Conservation (phyloP, 2,797 vertebrate genomes). For the Naso thynnoides region DNA sequence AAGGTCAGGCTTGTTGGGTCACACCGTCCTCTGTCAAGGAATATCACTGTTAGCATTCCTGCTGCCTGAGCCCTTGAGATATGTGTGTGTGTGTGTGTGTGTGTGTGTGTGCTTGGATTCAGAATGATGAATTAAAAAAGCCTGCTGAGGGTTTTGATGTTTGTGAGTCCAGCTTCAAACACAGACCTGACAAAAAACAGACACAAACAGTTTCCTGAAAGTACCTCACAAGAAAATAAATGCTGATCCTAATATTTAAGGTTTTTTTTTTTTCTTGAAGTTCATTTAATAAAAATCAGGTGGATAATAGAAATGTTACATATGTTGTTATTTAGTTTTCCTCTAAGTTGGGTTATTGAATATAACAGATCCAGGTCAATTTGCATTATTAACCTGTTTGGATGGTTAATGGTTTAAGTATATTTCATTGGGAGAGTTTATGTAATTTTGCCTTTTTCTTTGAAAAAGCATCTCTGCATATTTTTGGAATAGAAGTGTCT, state of each 20-base stretch:
- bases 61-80: conserved; percentile 62
- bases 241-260: background rate
- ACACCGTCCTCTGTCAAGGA: conserved; percentile 67
- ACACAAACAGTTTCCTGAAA: conserved; percentile 12
- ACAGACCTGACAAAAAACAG: conserved; percentile 20
- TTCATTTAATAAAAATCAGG: too few relatives aligned
- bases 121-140: conserved; percentile 20
- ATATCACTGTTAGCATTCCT: conserved; percentile 72
- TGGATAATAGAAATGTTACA: background rate
- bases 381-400: conserved; percentile 5
- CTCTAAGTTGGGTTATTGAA: background rate
- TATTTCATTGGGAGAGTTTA: conserved; percentile 3
- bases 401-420: background rate
- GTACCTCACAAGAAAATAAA: background rate
- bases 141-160: conserved; percentile 5
- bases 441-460: conserved; percentile 6
- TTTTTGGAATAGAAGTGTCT: conserved; percentile 8
- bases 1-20: conserved; percentile 72
- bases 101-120: too few relatives aligned
- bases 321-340: background rate
- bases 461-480: conserved; percentile 24
- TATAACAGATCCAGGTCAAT: background rate
- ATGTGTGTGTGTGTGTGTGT: too few relatives aligned
- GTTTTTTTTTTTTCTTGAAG: background rate
- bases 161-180: conserved; percentile 23